Evolutionary conservation across 2,888 invertebrate genomes (phyloP).

Genomic region (Perithous albicinctus): DNA sequence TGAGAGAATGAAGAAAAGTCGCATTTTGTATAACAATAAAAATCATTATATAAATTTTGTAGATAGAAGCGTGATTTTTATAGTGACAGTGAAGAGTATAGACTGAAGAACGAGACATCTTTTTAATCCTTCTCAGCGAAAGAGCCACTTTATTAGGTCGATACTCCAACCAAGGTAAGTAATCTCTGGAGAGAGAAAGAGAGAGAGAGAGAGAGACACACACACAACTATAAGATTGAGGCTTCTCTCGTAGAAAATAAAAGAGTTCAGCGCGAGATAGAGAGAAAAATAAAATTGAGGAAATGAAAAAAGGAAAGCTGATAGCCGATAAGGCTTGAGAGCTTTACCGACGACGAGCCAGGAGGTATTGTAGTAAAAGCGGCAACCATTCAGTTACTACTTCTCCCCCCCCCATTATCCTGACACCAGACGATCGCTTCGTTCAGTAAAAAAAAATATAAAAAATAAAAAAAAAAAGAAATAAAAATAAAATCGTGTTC

Average conservation of each 20-base stretch:
- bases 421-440: conserved; percentile 7
- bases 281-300: conserved; percentile 34
- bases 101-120: conserved; percentile 10
- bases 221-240: conserved; percentile 26
- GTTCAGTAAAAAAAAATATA: not conserved
- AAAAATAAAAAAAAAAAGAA: not conserved
- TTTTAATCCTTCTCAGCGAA: conserved; percentile 38
- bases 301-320: conserved; percentile 32
- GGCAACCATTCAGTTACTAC: not conserved
- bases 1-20: no score
- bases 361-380: conserved; percentile 19
- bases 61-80: no score
- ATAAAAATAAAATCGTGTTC: not conserved
- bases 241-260: not conserved
- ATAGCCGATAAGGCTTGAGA: conserved; percentile 46
- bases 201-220: no score
- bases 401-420: not conserved
- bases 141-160: conserved; percentile 54
- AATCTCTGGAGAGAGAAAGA: conserved; percentile 35
- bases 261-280: not conserved
- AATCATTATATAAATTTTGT: not conserved
- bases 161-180: conserved; percentile 27
- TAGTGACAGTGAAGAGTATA: conserved; percentile 7
- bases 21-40: not conserved
- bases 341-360: conserved; percentile 32